Conservation (phyloP, 2,113 vertebrate species). For the Rhinolophus ferrumequinum region DNA sequence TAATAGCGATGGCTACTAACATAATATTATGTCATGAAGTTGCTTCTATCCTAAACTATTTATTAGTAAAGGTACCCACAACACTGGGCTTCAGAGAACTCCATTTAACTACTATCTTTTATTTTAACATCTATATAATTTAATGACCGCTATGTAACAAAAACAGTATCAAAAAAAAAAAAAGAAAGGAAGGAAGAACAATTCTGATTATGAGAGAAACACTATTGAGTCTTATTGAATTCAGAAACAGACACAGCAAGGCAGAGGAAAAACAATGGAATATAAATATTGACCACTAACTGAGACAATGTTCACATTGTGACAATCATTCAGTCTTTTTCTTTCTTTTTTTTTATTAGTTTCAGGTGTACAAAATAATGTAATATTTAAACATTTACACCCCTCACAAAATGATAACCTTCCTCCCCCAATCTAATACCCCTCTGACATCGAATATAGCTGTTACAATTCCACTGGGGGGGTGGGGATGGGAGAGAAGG, state of each 20-base stretch:
- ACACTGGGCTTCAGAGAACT: neutral
- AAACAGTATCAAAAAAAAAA: neutral
- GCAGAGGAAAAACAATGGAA: neutral
- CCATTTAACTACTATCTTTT: neutral
- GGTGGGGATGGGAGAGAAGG: too few relatives aligned
- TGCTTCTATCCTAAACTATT: neutral
- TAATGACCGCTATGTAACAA: neutral
- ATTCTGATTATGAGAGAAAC: neutral
- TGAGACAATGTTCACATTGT: neutral
- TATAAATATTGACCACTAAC: conserved; percentile 4
- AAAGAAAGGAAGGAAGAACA: neutral
- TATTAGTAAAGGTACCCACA: neutral
- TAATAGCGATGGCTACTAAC: neutral
- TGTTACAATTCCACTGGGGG: too few relatives aligned
- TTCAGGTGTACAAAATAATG: too few relatives aligned
- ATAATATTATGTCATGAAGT: neutral
- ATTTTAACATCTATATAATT: neutral
- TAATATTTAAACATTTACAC: too few relatives aligned
- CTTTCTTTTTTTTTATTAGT: too few relatives aligned
- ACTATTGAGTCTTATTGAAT: neutral
- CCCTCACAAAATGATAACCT: too few relatives aligned
- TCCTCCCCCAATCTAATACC: too few relatives aligned
- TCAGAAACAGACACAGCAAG: neutral
- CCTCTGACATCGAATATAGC: too few relatives aligned
- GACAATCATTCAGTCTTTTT: neutral